Evolutionary conservation across 1,140 invertebrate genomes (phyloP).

Genomic region (Drosophila pseudoobscura): DNA sequence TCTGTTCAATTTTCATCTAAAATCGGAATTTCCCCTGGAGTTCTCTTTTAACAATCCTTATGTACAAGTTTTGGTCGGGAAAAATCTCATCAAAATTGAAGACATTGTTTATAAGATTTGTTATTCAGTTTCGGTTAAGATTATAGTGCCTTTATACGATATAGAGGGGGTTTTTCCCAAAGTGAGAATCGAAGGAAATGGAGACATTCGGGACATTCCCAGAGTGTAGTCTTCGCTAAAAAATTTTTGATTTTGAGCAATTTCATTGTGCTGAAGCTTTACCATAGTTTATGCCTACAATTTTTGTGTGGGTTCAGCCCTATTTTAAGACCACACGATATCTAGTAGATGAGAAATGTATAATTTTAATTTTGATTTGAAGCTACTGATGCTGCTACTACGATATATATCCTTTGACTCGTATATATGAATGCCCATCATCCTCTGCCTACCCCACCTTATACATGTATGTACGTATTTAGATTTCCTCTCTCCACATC

Average conservation of each 20-base stretch:
- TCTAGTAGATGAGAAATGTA: slow-evolving; percentile 54
- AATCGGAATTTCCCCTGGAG: slow-evolving; percentile 24
- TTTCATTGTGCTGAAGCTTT: slow-evolving; percentile 71
- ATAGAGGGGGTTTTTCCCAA: not conserved
- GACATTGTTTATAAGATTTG: slow-evolving; percentile 30
- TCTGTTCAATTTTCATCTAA: slow-evolving; percentile 3
- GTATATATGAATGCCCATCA: not conserved
- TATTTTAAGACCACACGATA: slow-evolving; percentile 44
- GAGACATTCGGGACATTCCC: slow-evolving; percentile 6
- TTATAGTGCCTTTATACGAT: not conserved
- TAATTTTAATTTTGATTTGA: slow-evolving; percentile 61
- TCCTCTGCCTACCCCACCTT: slow-evolving; percentile 27
- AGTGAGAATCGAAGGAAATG: slow-evolving; percentile 16
- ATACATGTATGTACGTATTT: slow-evolving; percentile 73
- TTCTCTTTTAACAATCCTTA: slow-evolving; percentile 39
- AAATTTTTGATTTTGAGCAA: slow-evolving; percentile 70
- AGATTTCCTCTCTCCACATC: slow-evolving; percentile 38
- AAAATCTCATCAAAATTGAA: slow-evolving; percentile 21
- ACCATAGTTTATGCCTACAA: slow-evolving; percentile 11
- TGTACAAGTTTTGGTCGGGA: slow-evolving; percentile 43
- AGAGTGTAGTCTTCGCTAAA: slow-evolving; percentile 31
- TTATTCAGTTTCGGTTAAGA: slow-evolving; percentile 6
- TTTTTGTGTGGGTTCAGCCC: slow-evolving; percentile 10
- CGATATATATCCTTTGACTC: slow-evolving; percentile 31
- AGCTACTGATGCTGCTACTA: slow-evolving; percentile 42